These are phyloP conservation scores for Lycaon pictus DNA, from an alignment of 2,113 vertebrate genomes.

Conservation along the genomic window DNA sequence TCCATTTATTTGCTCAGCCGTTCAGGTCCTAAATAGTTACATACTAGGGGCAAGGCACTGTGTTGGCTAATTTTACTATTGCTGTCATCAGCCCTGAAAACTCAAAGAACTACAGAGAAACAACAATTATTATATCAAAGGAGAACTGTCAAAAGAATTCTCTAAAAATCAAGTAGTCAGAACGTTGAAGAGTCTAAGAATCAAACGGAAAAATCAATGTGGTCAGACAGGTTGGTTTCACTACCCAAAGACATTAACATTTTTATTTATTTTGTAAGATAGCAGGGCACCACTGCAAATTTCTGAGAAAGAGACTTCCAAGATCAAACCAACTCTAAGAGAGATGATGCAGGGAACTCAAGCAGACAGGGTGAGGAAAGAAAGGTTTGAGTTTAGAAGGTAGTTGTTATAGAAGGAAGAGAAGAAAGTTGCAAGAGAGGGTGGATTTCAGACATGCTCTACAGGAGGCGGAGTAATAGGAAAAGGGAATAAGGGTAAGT, in stretches of 20 bases:
- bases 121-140: constrained; percentile 11
- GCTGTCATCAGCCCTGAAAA: neutral
- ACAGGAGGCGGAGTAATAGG: neutral
- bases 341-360: neutral
- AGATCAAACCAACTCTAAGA: neutral
- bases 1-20: neutral
- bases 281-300: neutral
- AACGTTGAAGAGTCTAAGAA: neutral
- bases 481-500: neutral
- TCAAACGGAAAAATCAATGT: neutral
- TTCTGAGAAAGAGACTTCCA: neutral
- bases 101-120: constrained; percentile 28
- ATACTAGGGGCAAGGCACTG: neutral
- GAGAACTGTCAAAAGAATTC: neutral
- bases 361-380: neutral
- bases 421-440: neutral
- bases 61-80: neutral
- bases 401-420: neutral
- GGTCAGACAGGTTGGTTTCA: neutral
- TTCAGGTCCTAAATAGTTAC: neutral
- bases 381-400: neutral
- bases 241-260: neutral
- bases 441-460: neutral
- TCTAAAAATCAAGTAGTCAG: neutral
- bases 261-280: neutral